These are phyloP conservation scores for Pogonocherus hispidulus DNA, from an alignment of 2,888 invertebrate species.

Conservation along the genomic window DNA sequence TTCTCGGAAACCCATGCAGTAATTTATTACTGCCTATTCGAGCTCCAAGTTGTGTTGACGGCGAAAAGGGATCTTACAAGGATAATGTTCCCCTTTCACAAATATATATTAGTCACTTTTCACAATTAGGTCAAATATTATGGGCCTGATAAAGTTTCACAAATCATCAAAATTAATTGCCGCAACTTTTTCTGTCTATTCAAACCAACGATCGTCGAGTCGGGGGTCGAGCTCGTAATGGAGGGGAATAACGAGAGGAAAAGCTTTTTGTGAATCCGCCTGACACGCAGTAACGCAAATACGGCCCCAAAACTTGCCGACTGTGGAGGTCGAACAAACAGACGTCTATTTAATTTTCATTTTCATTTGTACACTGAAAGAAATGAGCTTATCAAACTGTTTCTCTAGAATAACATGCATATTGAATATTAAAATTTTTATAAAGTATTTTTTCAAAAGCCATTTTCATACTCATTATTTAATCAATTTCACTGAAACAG, in stretches of 20 bases:
- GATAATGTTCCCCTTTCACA: constrained; percentile 4
- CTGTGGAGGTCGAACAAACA: neutral
- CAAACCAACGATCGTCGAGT: neutral
- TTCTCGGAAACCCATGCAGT: neutral
- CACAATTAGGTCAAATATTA: constrained; percentile 24
- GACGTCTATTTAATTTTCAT: neutral
- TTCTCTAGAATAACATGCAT: too few species aligned
- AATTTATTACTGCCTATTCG: constrained; percentile 25
- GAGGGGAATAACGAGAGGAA: neutral
- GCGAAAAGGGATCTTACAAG: neutral
- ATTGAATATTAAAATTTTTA: too few species aligned
- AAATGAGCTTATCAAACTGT: too few species aligned
- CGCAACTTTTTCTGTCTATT: neutral
- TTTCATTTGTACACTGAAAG: neutral
- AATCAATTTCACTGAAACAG: too few species aligned
- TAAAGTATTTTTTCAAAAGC: too few species aligned
- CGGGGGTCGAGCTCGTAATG: neutral
- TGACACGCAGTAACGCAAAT: neutral
- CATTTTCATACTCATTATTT: too few species aligned
- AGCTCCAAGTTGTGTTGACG: constrained; percentile 11
- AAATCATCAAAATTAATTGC: constrained; percentile 13
- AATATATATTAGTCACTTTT: constrained; percentile 13
- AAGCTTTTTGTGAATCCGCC: neutral
- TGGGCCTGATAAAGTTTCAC: neutral
- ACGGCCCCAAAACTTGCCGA: neutral